Evolutionary conservation across 2,113 vertebrate genomes (phyloP).

Genomic region (Deroptyus accipitrinus): DNA sequence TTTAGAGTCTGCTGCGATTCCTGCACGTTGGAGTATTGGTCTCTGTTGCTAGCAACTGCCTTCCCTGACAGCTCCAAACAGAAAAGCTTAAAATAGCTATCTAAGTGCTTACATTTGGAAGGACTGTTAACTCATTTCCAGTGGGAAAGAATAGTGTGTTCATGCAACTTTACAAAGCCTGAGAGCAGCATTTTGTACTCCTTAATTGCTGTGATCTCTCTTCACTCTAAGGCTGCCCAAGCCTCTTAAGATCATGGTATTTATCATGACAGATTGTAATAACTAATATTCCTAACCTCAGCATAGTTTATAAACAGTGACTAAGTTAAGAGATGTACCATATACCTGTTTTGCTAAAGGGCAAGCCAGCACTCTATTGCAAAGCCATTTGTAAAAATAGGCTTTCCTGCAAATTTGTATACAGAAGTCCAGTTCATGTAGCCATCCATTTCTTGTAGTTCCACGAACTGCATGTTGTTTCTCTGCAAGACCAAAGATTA

Average conservation of each 20-base stretch:
- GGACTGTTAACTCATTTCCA: slow-evolving; percentile 47
- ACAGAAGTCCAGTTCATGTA: not conserved
- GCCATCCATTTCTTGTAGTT: not conserved
- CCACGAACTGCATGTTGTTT: not conserved
- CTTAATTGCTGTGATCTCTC: not conserved
- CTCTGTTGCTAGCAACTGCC: slow-evolving; percentile 70
- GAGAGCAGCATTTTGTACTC: not conserved
- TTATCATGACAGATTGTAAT: not conserved
- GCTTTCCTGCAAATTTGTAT: not conserved
- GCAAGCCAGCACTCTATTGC: not conserved
- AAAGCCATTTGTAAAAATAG: not conserved
- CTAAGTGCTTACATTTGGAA: slow-evolving; percentile 37
- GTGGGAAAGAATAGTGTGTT: not conserved
- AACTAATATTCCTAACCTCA: not conserved
- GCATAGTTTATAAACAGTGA: not conserved
- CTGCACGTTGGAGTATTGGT: not conserved
- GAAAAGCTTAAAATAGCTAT: slow-evolving; percentile 74
- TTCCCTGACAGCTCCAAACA: slow-evolving; percentile 62
- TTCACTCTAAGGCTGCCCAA: not conserved
- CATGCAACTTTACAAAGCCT: not conserved
- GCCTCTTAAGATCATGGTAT: not conserved
- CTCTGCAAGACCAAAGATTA: not conserved
- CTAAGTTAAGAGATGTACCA: not conserved
- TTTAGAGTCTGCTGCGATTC: not conserved
- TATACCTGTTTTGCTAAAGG: not conserved